These are phyloP conservation scores for Anticlea derivata DNA, from an alignment of 2,888 invertebrate species.

Conservation along the genomic window DNA sequence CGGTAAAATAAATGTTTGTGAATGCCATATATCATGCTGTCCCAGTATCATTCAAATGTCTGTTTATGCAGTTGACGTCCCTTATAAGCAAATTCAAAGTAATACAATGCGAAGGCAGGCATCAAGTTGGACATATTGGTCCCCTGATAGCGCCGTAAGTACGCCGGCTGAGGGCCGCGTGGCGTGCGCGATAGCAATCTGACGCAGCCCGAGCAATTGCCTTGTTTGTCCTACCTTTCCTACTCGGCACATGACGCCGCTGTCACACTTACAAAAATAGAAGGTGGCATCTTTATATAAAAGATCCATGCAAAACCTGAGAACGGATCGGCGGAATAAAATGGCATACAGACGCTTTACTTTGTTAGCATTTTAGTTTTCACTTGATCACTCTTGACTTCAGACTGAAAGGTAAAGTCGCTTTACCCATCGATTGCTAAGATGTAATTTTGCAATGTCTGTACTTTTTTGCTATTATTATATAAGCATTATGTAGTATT, in stretches of 20 bases:
- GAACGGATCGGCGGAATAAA: not conserved
- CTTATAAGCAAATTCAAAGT: conserved; percentile 43
- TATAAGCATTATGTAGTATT: too few relatives aligned
- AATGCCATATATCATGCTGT: conserved; percentile 8
- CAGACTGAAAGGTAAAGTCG: too few relatives aligned
- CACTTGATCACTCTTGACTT: too few relatives aligned
- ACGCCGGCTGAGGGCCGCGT: conserved; percentile 45
- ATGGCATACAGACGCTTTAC: not conserved
- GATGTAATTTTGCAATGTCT: too few relatives aligned
- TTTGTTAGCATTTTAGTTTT: not conserved
- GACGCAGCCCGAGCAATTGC: conserved; percentile 65
- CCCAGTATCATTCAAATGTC: conserved; percentile 24
- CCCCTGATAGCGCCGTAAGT: conserved; percentile 42
- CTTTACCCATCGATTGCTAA: too few relatives aligned
- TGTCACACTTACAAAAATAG: conserved; percentile 28
- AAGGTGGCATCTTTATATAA: conserved; percentile 31
- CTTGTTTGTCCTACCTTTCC: conserved; percentile 75
- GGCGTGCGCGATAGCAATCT: conserved; percentile 69
- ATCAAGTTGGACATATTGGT: conserved; percentile 51
- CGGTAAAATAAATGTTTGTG: conserved; percentile 2
- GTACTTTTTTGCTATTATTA: too few relatives aligned
- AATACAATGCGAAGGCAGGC: conserved; percentile 46
- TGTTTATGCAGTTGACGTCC: conserved; percentile 27
- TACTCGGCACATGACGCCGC: conserved; percentile 42
- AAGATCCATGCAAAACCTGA: not conserved